phyloP scores from a whole-genome alignment of 1,140 invertebrate genomes.

The Pissodes strobi region DNA sequence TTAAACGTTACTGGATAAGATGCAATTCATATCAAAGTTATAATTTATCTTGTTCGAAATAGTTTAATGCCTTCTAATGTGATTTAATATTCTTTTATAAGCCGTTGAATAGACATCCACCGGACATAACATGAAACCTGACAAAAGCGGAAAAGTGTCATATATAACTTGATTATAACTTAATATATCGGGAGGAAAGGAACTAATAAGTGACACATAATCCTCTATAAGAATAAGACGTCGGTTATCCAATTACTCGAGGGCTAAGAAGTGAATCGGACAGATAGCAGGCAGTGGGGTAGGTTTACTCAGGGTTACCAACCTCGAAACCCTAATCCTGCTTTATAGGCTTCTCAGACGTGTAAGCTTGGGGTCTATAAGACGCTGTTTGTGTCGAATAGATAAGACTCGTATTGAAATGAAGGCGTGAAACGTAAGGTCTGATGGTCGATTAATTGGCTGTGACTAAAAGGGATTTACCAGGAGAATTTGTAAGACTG shows the following conservation, averaged over 20 bases:
- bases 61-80: no score
- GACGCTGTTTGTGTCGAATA: constrained; percentile 13
- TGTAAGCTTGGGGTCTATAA: constrained; percentile 27
- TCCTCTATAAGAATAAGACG: constrained; percentile 29
- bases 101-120: not conserved
- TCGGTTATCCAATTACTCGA: constrained; percentile 41
- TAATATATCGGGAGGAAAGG: not conserved
- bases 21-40: no score
- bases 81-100: not conserved
- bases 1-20: no score
- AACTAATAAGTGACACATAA: constrained; percentile 4
- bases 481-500: not conserved
- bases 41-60: no score
- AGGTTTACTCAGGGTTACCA: constrained; percentile 34
- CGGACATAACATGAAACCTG: not conserved
- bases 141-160: not conserved
- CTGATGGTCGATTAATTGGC: constrained; percentile 8
- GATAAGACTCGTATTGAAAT: constrained; percentile 12
- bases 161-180: constrained; percentile 4
- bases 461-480: not conserved
- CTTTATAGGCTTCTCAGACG: constrained; percentile 35
- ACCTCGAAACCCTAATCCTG: constrained; percentile 42
- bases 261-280: constrained; percentile 23
- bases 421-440: constrained; percentile 1
- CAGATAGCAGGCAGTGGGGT: constrained; percentile 26